Evolutionary conservation across 2,797 vertebrate species (phyloP).

Genomic region (Manis crassicaudata): DNA sequence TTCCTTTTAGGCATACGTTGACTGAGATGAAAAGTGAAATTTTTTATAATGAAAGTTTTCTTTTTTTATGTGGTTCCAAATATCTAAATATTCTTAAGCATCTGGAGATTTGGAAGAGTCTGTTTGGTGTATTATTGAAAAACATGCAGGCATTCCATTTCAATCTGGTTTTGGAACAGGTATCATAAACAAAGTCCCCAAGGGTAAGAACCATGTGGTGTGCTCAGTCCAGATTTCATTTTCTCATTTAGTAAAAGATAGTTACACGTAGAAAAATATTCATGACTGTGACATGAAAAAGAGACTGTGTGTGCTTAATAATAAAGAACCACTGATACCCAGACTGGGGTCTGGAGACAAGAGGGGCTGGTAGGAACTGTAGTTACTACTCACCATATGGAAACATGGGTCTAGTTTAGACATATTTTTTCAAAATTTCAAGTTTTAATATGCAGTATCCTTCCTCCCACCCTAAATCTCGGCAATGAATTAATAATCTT

Average conservation of each 20-base stretch:
- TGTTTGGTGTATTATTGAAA: neutral
- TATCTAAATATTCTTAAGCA: neutral
- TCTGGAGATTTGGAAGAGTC: neutral
- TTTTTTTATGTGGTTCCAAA: neutral
- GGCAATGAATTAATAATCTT: neutral
- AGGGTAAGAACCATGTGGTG: neutral
- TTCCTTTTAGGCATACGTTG: neutral
- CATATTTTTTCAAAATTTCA: neutral
- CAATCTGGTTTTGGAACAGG: neutral
- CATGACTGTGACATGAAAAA: neutral
- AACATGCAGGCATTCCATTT: neutral
- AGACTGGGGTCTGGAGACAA: neutral
- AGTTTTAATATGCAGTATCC: neutral
- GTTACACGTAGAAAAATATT: neutral
- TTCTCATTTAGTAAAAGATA: neutral
- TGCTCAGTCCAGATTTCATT: neutral
- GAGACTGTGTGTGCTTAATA: neutral
- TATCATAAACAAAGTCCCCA: neutral
- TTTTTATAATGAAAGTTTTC: neutral
- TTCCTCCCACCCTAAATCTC: neutral
- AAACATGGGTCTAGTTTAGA: neutral
- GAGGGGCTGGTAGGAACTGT: too few species aligned
- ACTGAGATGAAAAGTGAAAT: constrained; percentile 18
- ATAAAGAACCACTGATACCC: neutral
- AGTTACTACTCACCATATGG: neutral